Evolutionary conservation across 1,140 invertebrate genomes (phyloP).

Genomic region (Pseudomyrmex dendroicus): DNA sequence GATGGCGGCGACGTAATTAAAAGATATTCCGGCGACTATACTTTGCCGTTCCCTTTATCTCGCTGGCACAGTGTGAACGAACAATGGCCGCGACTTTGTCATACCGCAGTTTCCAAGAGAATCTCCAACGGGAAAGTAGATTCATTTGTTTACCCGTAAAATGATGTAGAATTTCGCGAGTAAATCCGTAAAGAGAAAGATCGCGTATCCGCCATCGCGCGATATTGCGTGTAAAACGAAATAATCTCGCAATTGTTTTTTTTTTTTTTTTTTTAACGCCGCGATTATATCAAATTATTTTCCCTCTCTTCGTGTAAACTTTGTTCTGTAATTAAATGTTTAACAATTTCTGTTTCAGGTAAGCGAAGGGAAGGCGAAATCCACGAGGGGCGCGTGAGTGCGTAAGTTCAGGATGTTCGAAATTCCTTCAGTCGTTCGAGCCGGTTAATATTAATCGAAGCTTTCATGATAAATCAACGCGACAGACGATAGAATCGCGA

Average conservation of each 20-base stretch:
- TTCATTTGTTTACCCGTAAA: conserved; percentile 52
- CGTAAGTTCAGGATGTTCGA: conserved; percentile 23
- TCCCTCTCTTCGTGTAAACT: too few species aligned
- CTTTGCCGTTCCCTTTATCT: conserved; percentile 44
- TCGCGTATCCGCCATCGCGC: not conserved
- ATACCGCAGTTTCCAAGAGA: conserved; percentile 46
- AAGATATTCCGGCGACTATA: conserved; percentile 48
- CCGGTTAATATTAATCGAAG: conserved; percentile 22
- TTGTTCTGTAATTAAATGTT: not conserved
- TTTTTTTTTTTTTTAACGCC: not conserved
- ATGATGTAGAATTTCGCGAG: conserved; percentile 25
- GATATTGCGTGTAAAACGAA: not conserved
- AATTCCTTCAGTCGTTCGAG: conserved; percentile 9
- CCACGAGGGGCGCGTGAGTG: not conserved
- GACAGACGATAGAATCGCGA: conserved; percentile 9
- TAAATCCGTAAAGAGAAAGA: not conserved
- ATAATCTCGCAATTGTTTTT: conserved; percentile 13
- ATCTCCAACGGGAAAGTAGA: conserved; percentile 54
- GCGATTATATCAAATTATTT: too few species aligned
- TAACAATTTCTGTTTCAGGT: conserved; percentile 64
- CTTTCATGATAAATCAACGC: conserved; percentile 18
- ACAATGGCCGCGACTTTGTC: conserved; percentile 56
- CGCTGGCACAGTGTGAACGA: conserved; percentile 38
- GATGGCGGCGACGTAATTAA: conserved; percentile 59
- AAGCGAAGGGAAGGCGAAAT: conserved; percentile 6